These are phyloP conservation scores for Helicoverpa assulta DNA, from an alignment of 2,888 invertebrate species.

Conservation along the genomic window DNA sequence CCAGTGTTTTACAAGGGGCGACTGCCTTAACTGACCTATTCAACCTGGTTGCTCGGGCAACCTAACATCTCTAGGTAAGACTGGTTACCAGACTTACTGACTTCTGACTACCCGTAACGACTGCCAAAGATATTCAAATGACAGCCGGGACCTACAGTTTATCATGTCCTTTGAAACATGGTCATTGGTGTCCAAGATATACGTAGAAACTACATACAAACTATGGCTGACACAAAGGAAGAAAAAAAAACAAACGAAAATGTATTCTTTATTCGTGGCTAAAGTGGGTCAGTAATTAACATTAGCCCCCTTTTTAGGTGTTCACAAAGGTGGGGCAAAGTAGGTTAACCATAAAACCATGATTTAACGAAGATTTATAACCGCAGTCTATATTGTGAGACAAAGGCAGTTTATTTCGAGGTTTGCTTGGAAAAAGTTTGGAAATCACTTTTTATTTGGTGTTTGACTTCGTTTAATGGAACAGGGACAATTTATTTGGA, in stretches of 20 bases:
- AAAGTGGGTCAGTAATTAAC: slow-evolving; percentile 63
- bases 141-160: no score
- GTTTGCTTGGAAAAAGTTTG: slow-evolving; percentile 52
- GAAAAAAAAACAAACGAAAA: slow-evolving; percentile 35
- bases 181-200: no score
- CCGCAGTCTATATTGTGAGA: slow-evolving; percentile 54
- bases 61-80: no score
- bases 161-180: no score
- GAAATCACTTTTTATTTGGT: slow-evolving; percentile 48
- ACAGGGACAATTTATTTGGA: slow-evolving; percentile 47
- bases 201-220: no score
- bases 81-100: no score
- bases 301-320: slow-evolving; percentile 58
- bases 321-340: slow-evolving; percentile 60
- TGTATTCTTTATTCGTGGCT: slow-evolving; percentile 45
- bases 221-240: slow-evolving; percentile 13
- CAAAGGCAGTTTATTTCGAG: slow-evolving; percentile 63
- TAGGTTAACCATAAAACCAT: slow-evolving; percentile 64
- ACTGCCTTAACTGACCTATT: no score
- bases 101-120: no score
- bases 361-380: slow-evolving; percentile 64
- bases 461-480: slow-evolving; percentile 50
- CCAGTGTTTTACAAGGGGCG: no score
- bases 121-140: no score
- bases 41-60: no score